Evolutionary conservation across 2,888 invertebrate species (phyloP), one percentile per base, ranked within the genome.

Genomic region (Tuta absoluta): DNA sequence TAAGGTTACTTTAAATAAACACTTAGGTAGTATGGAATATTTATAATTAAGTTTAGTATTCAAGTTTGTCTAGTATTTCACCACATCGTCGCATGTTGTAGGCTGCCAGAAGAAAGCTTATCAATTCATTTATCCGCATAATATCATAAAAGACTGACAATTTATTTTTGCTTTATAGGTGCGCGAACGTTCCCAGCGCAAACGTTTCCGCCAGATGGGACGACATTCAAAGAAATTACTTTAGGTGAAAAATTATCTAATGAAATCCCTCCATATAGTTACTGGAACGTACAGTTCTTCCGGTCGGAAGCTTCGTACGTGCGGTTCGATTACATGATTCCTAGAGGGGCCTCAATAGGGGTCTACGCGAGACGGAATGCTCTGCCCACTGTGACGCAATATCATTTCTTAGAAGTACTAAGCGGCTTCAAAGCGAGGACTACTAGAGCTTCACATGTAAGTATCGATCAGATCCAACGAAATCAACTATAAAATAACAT

Each of bases 241-340:
- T 92, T 98, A 80, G 97, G 98, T 72, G 96, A 97, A 88, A 95
- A 96, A 82, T 93, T 97, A 77, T 95, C 96, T 77, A 95, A 96
- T 89, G 95, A 96, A 91, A 97, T 99, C 82, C 95, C 96, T 79
- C 96, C 98, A 70, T 98, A 98, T 91, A 96, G 98, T 83, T 98
- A 98, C 88, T 98, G 98, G 98, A 98, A 98, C 89, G 97, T 98
- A 95, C 98, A 98, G 89, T 98, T 99, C 89, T 97, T 97, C 90
- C 98, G 98, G 88, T 96, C 97, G 67, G 96, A 98, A 89, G 96
- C 98, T 63, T 96, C 97, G 58, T 98, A 98, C 89, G 96, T 99
- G 63, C 96, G 97, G 83, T 98, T 98, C 85, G 98, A 98, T 89
- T 97, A 98, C 87, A 96, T 95, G 87, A 97, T 98, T 80, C 97